Conservation (phyloP, 2,113 vertebrate genomes). For the Mixornis gularis region DNA sequence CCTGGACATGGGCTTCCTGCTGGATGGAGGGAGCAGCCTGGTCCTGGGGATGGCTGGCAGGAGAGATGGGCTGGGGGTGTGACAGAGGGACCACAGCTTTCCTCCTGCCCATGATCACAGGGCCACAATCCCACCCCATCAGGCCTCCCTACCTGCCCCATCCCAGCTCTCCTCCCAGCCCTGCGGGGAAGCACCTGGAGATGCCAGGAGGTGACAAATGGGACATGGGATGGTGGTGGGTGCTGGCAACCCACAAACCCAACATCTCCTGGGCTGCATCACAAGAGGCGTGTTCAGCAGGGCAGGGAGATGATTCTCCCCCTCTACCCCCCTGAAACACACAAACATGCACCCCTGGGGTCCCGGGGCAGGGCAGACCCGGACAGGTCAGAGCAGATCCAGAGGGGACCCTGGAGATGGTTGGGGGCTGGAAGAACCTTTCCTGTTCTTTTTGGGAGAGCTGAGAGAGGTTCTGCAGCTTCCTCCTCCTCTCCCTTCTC, state of each 20-base stretch:
- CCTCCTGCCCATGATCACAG: accelerated
- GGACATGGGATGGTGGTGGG: accelerated
- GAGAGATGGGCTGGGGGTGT: no score
- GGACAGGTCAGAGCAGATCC: not conserved
- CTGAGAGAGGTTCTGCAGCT: not conserved
- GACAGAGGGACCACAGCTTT: no score
- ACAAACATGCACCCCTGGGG: accelerated
- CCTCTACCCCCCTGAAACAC: accelerated
- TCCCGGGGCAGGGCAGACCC: accelerated
- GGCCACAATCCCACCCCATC: accelerated
- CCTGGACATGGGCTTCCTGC: not conserved
- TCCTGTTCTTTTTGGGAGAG: not conserved
- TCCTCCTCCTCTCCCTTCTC: not conserved
- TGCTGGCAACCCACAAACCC: no score
- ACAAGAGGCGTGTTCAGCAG: accelerated
- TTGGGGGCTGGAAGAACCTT: not conserved
- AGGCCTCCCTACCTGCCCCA: not conserved
- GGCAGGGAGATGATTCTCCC: not conserved
- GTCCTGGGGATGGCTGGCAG: not conserved
- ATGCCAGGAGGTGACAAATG: not conserved
- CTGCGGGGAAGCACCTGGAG: accelerated
- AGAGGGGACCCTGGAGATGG: not conserved
- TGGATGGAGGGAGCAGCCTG: not conserved
- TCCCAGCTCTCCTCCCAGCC: not conserved
- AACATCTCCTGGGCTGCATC: accelerated